Evolutionary conservation across 1,140 invertebrate species (phyloP), one percentile per base, ranked within the genome.

Genomic region (Drosophila seguyi): DNA sequence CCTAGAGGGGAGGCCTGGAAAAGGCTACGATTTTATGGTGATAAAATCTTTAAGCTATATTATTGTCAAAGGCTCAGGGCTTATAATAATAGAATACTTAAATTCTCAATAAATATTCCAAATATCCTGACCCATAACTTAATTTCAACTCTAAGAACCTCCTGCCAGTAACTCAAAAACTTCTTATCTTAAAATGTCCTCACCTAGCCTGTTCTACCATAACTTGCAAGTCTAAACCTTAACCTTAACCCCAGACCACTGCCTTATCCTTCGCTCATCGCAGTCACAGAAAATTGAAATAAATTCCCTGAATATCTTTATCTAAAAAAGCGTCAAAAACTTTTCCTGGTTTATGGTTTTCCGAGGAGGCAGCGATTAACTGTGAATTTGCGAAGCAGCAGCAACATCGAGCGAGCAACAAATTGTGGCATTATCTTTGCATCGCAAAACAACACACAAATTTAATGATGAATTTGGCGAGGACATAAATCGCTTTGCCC

Each of bases 401-500:
- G 41, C 75, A 55, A 60, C 25, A 55, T 41, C 39, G 45, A 36
- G 38, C 41, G 8, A 41, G 48, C 22, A 67, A 67, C 47, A 63
- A 79, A 29, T 48, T 60, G 39, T 42, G 45, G 60, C 57, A 77
- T 88, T 87, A 90, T 90, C 85, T 84, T 72, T 68, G 69, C 81
- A 72, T 81, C 73, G 48, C 80, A 29, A 57, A 48, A 58, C 34
- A 73, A 52, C 31, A 45, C 72, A 75, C 75, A 90, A 81, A 85
- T 85, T 85, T 90, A 79, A 90, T 90, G 85, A 90, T 90, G 85
- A 85, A 90, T 85, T 85, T 76, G 36, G 50, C 59, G 57, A 34
- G 78, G 41, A 66, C 85, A 90, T 90, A 90, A 90, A 90, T 90
- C 85, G 85, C 78, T 90, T 88, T 87, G 53, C 79, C 74, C 67